phyloP scores from a whole-genome alignment of 1,140 invertebrate species.

The Penaeus vannamei region DNA sequence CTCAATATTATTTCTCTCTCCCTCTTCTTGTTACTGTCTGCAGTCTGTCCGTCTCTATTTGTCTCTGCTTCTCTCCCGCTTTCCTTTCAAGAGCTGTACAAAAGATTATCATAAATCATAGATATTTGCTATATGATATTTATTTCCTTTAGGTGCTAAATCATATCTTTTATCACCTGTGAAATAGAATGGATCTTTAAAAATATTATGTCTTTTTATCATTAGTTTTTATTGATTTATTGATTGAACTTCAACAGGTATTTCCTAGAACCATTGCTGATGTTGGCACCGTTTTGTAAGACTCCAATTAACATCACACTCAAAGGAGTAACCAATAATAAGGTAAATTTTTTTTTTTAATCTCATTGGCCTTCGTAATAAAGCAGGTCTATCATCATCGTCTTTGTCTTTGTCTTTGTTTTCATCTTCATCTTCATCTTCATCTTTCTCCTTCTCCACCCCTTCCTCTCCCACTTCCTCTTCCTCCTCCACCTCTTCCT shows the following conservation, averaged over 20 bases:
- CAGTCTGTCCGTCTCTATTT: background rate
- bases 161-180: too few species aligned
- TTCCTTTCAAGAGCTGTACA: too few species aligned
- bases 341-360: conserved; percentile 70
- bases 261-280: conserved; percentile 91
- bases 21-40: background rate
- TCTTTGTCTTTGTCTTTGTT: too few species aligned
- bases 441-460: too few species aligned
- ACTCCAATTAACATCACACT: conserved; percentile 85
- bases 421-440: background rate
- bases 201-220: background rate
- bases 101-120: background rate
- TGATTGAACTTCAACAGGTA: conserved; percentile 74
- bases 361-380: background rate
- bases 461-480: too few species aligned
- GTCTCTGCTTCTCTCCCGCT: background rate
- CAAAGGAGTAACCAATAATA: conserved; percentile 91
- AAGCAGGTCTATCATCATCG: too few species aligned
- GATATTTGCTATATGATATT: background rate
- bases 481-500: too few species aligned
- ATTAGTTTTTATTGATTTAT: too few species aligned
- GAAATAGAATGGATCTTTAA: background rate
- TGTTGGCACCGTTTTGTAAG: conserved; percentile 96
- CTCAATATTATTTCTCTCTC: background rate
- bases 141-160: background rate